Conservation (phyloP, 35 echinoderm and acorn worm genomes). For the Acanthaster planci region DNA sequence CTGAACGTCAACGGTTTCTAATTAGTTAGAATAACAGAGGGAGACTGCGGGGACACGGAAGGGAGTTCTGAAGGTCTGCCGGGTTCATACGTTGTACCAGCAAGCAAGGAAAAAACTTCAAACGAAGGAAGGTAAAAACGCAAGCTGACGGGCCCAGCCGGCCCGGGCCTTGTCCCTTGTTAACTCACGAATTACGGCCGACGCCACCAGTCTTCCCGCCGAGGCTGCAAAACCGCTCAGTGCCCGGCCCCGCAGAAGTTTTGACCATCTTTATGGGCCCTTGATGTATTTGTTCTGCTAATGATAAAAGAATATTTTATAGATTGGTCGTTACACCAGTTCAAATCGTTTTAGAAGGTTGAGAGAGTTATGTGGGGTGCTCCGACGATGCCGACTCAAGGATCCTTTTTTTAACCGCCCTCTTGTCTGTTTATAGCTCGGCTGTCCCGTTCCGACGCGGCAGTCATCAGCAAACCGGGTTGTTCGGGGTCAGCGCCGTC, state of each 20-base stretch:
- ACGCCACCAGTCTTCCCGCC: slow-evolving; percentile 40
- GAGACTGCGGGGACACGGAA: slow-evolving; percentile 7
- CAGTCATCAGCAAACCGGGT: no score
- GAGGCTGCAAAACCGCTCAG: slow-evolving; percentile 40
- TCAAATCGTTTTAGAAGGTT: slow-evolving; percentile 3
- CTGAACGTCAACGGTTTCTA: slow-evolving; percentile 45
- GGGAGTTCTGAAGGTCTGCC: not conserved
- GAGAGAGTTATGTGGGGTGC: slow-evolving; percentile 23
- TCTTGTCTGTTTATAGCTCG: no score
- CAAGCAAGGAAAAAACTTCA: no score
- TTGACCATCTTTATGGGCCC: slow-evolving; percentile 33
- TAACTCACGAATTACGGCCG: slow-evolving; percentile 42
- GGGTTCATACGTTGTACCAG: not conserved
- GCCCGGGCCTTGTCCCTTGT: slow-evolving; percentile 34
- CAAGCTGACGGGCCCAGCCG: slow-evolving; percentile 21
- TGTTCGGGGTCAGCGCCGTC: no score
- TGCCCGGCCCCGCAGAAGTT: not conserved
- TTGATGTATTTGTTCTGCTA: slow-evolving; percentile 30
- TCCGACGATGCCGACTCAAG: not conserved
- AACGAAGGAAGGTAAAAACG: not conserved
- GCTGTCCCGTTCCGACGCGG: no score
- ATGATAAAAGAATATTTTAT: slow-evolving; percentile 35
- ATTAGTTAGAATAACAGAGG: slow-evolving; percentile 50
- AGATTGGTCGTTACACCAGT: slow-evolving; percentile 31
- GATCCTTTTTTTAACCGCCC: no score